These are phyloP conservation scores for Sciurus niger DNA, from an alignment of 2,113 vertebrate species.

Conservation along the genomic window DNA sequence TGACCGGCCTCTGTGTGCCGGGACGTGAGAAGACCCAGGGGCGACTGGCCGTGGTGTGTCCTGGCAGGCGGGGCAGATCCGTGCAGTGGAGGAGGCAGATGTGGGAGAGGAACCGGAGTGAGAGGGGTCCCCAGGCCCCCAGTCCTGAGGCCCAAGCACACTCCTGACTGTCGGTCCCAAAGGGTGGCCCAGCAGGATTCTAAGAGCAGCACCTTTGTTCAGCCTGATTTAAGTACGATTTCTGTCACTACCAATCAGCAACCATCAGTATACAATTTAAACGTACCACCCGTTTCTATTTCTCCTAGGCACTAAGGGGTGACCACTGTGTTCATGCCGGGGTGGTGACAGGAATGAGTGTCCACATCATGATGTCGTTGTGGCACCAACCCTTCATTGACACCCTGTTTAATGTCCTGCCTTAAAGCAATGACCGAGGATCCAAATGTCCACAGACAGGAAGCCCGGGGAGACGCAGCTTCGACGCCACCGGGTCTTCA, in stretches of 20 bases:
- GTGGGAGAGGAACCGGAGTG: not conserved
- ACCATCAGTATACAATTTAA: not conserved
- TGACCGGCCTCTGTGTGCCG: not conserved
- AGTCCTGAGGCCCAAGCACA: not conserved
- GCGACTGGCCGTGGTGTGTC: not conserved
- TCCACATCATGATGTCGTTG: rapidly evolving
- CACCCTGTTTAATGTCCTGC: not conserved
- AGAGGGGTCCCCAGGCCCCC: rapidly evolving
- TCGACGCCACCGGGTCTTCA: not conserved
- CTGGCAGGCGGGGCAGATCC: not conserved
- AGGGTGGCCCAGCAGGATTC: not conserved
- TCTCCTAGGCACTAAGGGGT: not conserved
- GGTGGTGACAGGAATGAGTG: not conserved
- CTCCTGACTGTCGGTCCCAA: not conserved
- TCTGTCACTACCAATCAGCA: not conserved
- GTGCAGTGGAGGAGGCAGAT: not conserved
- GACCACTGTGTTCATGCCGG: not conserved
- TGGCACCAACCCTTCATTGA: not conserved
- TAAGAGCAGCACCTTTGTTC: not conserved
- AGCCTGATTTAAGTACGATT: too few species aligned
- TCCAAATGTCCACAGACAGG: not conserved
- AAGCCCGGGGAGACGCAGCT: too few species aligned
- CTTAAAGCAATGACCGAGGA: not conserved
- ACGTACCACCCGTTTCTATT: not conserved
- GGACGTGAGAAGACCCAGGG: rapidly evolving